Conservation (phyloP, 2,797 vertebrate species). For the Epinephelus malabaricus region DNA sequence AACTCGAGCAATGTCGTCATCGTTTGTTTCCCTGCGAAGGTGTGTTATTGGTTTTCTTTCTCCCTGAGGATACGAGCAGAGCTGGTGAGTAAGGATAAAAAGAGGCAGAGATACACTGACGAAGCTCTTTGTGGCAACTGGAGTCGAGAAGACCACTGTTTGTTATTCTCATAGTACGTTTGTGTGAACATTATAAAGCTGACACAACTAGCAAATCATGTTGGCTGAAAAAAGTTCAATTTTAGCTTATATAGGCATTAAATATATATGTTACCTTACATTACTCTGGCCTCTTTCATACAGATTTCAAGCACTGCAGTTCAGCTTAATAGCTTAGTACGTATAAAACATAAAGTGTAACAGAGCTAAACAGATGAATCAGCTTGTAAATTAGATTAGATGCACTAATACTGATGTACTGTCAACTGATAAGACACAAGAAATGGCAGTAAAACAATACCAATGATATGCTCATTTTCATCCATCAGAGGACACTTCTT, state of each 20-base stretch:
- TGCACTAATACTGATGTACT: too few species aligned
- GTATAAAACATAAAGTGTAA: neutral
- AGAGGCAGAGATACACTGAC: slow-evolving; percentile 32
- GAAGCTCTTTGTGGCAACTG: slow-evolving; percentile 14
- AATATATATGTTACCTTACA: neutral
- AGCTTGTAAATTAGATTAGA: neutral
- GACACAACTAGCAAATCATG: neutral
- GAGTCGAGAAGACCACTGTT: neutral
- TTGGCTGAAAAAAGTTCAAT: neutral
- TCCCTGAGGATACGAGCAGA: slow-evolving; percentile 9
- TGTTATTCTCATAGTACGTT: neutral
- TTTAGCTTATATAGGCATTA: neutral
- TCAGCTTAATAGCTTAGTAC: too few species aligned
- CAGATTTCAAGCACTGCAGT: neutral
- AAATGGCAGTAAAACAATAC: neutral
- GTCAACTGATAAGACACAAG: neutral
- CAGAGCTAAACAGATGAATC: neutral
- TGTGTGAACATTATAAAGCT: neutral
- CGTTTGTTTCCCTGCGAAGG: slow-evolving; percentile 38
- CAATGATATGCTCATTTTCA: neutral
- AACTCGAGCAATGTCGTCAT: slow-evolving; percentile 4
- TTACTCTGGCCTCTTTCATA: neutral
- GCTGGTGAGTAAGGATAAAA: slow-evolving; percentile 35
- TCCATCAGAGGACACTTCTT: neutral
- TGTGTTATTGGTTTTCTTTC: slow-evolving; percentile 35